Evolutionary conservation across 37 sponge, comb jelly and placozoan species (phyloP).

Genomic region (Oscarella lobularis): DNA sequence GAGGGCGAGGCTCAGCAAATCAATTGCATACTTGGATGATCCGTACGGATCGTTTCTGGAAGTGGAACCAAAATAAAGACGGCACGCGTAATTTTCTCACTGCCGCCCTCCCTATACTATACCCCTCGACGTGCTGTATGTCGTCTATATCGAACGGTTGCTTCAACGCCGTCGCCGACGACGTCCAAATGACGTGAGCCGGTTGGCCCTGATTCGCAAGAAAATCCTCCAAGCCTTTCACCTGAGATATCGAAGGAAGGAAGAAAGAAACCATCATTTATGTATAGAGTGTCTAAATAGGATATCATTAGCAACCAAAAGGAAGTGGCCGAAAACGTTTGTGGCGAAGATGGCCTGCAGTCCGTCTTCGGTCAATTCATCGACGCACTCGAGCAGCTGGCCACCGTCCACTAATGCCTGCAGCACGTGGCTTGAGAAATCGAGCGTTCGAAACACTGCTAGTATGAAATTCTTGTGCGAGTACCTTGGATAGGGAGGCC

Average conservation of each 20-base stretch:
- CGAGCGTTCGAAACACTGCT: too few species aligned
- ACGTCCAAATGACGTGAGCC: conserved; percentile 57
- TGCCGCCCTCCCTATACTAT: background rate
- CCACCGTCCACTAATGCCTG: conserved; percentile 27
- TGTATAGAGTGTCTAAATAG: too few species aligned
- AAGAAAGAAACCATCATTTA: too few species aligned
- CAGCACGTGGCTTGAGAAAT: conserved; percentile 16
- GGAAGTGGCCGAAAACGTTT: conserved; percentile 49
- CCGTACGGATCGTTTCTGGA: conserved; percentile 27
- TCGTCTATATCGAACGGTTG: conserved; percentile 17
- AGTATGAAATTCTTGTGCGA: too few species aligned
- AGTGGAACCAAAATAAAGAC: background rate
- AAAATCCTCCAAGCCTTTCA: conserved; percentile 33
- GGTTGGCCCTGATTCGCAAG: conserved; percentile 16
- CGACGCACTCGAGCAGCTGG: conserved; percentile 10
- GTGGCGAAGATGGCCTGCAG: conserved; percentile 36
- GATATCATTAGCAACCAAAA: too few species aligned
- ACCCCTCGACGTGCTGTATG: conserved; percentile 38
- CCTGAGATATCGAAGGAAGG: too few species aligned
- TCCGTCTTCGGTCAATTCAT: conserved; percentile 27
- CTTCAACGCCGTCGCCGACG: conserved; percentile 23
- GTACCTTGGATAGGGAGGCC: conserved; percentile 31
- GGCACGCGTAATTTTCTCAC: background rate
- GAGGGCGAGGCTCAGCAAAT: conserved; percentile 22
- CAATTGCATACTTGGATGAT: conserved; percentile 29